Percentiles rank a stretch among this genome's conserved stretches.
Conservation (phyloP, 2,113 vertebrate species). For the Podiceps cristatus region DNA sequence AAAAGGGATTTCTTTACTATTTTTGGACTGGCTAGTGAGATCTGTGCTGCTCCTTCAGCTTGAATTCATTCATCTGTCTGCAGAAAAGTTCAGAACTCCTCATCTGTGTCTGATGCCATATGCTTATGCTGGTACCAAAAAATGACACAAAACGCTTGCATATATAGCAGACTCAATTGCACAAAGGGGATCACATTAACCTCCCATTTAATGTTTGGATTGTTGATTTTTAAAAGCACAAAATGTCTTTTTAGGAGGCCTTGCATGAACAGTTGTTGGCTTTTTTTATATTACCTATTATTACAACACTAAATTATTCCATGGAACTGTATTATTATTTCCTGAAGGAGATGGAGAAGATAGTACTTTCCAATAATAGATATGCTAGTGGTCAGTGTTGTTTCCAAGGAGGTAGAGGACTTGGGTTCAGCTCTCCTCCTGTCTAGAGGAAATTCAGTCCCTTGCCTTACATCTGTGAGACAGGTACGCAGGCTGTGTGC, state of each 20-base stretch:
- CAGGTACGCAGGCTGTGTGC: background rate
- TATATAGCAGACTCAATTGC: background rate
- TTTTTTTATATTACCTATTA: background rate
- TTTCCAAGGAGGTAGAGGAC: background rate
- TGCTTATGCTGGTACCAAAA: background rate
- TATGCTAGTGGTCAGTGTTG: background rate
- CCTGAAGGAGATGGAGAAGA: background rate
- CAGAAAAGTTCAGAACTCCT: constrained; percentile 1
- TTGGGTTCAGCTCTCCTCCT: background rate
- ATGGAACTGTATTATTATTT: background rate
- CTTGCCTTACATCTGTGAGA: background rate
- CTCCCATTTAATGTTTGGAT: background rate
- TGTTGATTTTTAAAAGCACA: background rate
- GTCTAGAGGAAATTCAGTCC: background rate
- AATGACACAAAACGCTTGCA: background rate
- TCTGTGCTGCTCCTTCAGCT: background rate
- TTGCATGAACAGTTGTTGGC: background rate
- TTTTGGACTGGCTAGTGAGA: background rate
- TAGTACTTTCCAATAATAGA: background rate
- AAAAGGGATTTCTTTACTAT: constrained; percentile 38
- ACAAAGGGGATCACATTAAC: background rate
- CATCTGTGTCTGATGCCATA: background rate
- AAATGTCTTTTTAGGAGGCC: background rate
- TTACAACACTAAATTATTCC: background rate
- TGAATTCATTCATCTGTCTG: constrained; percentile 20